Evolutionary conservation across 2,888 invertebrate species (phyloP).

Genomic region (Dyspetes luteomarginatus): DNA sequence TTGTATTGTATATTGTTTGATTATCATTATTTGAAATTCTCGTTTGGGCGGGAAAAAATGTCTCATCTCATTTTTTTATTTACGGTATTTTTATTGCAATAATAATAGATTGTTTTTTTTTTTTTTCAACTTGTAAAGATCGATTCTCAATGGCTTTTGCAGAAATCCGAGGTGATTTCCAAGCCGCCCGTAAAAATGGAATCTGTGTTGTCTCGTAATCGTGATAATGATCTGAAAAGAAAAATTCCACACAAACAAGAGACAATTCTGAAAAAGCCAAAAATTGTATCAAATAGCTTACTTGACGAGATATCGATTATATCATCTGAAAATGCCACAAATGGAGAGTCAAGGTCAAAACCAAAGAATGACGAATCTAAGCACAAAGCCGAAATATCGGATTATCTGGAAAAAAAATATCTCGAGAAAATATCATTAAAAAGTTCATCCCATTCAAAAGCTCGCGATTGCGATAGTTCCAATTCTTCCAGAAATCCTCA

Average conservation of each 20-base stretch:
- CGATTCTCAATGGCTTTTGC: neutral
- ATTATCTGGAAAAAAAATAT: neutral
- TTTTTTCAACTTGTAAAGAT: neutral
- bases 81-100: neutral
- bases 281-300: neutral
- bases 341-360: neutral
- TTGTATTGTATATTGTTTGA: no score
- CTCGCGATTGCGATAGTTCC: no score
- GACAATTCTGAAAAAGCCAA: neutral
- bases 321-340: neutral
- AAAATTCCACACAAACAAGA: neutral
- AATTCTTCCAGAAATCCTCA: neutral
- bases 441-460: neutral
- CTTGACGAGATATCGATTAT: neutral
- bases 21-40: neutral
- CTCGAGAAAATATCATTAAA: neutral
- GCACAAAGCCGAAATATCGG: no score
- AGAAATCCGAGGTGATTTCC: neutral
- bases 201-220: neutral
- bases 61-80: neutral
- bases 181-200: neutral
- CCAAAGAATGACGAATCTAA: neutral
- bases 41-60: conserved; percentile 20
- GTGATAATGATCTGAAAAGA: neutral
- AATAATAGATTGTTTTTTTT: neutral